phyloP scores from a whole-genome alignment of 2,797 vertebrate genomes.

The Periophthalmus magnuspinnatus region DNA sequence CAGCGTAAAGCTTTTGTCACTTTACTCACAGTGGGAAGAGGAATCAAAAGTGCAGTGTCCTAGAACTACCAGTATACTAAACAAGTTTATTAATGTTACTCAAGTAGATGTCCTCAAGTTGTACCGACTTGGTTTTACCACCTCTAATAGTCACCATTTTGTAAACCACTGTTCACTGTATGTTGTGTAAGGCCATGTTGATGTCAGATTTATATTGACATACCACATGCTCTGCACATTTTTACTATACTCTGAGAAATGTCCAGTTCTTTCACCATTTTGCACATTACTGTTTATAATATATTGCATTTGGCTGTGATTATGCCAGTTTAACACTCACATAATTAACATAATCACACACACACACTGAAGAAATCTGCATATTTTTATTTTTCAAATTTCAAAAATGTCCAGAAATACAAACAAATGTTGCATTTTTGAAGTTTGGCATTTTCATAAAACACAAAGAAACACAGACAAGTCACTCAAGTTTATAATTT shows the following conservation, averaged over 20 bases:
- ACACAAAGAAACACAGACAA: slow-evolving; percentile 54
- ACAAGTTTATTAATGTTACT: no score
- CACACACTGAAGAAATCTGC: slow-evolving; percentile 15
- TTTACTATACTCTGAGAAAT: slow-evolving; percentile 32
- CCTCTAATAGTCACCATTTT: neutral
- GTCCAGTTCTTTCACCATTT: neutral
- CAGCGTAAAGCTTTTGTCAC: no score
- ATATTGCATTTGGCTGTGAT: neutral
- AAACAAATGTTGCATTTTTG: slow-evolving; percentile 36
- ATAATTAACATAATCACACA: no score
- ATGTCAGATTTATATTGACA: neutral
- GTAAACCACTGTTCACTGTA: neutral
- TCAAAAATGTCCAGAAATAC: slow-evolving; percentile 64
- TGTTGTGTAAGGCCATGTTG: neutral
- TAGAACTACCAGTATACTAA: no score
- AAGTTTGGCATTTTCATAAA: slow-evolving; percentile 50
- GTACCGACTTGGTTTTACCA: no score
- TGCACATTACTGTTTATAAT: neutral
- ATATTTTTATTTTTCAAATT: slow-evolving; percentile 63
- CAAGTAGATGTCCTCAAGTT: neutral
- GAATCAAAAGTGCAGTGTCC: no score
- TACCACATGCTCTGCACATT: slow-evolving; percentile 29
- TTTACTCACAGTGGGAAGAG: no score
- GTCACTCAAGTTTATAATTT: slow-evolving; percentile 51
- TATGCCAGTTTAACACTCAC: neutral